A percentile compares a stretch with the other conserved stretches of the same genome.
phyloP scores from a whole-genome alignment of 2,113 vertebrate genomes.

The Ictalurus punctatus region DNA sequence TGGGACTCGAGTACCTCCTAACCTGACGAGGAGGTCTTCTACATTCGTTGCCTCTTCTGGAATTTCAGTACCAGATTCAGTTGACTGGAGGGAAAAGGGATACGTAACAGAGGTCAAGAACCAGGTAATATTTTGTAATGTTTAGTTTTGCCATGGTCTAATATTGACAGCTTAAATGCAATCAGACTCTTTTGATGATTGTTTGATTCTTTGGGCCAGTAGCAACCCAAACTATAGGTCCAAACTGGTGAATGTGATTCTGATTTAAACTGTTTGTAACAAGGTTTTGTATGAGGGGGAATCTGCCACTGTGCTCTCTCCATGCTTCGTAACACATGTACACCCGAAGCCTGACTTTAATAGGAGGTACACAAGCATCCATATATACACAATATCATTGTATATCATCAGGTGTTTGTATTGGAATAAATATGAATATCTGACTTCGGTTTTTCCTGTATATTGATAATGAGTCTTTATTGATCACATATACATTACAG shows the following conservation, averaged over 20 bases:
- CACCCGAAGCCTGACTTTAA: not conserved
- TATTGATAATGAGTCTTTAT: too few species aligned
- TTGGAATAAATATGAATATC: not conserved
- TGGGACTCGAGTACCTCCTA: slow-evolving; percentile 63
- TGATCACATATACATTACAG: too few species aligned
- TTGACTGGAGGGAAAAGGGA: slow-evolving; percentile 84
- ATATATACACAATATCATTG: not conserved
- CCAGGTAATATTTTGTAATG: slow-evolving; percentile 71
- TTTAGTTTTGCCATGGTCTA: not conserved
- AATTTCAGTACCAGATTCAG: slow-evolving; percentile 56
- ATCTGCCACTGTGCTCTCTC: not conserved
- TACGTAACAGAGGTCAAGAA: slow-evolving; percentile 81
- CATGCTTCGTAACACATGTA: not conserved
- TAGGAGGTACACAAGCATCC: not conserved
- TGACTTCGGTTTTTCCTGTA: not conserved
- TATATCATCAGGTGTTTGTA: not conserved
- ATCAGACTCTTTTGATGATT: not conserved
- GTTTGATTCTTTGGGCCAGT: not conserved
- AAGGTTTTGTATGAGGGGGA: not conserved
- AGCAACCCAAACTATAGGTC: not conserved
- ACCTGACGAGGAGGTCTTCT: slow-evolving; percentile 40
- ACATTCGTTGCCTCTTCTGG: not conserved
- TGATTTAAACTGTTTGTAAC: not conserved
- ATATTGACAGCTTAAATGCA: not conserved
- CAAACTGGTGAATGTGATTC: not conserved